Evolutionary conservation across 2,888 invertebrate genomes (phyloP), one percentile per base, ranked within the genome.

Genomic region (Plebejus argus): DNA sequence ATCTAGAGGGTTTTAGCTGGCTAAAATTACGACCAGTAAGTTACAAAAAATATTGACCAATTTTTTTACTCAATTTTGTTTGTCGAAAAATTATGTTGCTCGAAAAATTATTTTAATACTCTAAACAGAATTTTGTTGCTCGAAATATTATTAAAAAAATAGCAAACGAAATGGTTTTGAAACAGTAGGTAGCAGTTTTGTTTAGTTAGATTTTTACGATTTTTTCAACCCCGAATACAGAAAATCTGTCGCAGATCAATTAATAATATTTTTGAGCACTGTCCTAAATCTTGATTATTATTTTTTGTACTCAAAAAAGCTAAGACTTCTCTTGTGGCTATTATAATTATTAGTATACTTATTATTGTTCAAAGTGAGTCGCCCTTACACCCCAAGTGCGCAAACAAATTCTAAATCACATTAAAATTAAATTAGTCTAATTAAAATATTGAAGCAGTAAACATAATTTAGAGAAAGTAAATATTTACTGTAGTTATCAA

Each of bases 361-460:
- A 35, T n/a, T 49, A 61, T 61, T 15, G 5, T 20, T 74, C 2
- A 76, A 76, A 78, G 80, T 83, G 83, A 82, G 79, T 86, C 83
- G 89, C 86, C 88, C 83, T 87, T 80, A 84, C 83, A 86, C 88
- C 86, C 87, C 83, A 81, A 81, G 78, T 85, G 88, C 84, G 90
- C 89, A 93, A 92, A 92, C 90, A 93, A 92, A 93, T 93, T 93
- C 93, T 93, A 93, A 93, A 93, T 92, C 90, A 91, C 91, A 86
- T 88, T 89, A 86, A 89, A 89, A 87, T 89, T 87, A 90, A 83
- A 80, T 80, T 90, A 91, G 88, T 88, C 86, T 87, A 86, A 87
- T 86, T 79, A 78, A 79, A 80, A 81, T 89, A 87, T 86, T 87
- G 85, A 85, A 83, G 82, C 86, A 82, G 79, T 88, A 87, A 88